phyloP scores from a whole-genome alignment of 2,888 invertebrate species.

The Schizaphis graminum region DNA sequence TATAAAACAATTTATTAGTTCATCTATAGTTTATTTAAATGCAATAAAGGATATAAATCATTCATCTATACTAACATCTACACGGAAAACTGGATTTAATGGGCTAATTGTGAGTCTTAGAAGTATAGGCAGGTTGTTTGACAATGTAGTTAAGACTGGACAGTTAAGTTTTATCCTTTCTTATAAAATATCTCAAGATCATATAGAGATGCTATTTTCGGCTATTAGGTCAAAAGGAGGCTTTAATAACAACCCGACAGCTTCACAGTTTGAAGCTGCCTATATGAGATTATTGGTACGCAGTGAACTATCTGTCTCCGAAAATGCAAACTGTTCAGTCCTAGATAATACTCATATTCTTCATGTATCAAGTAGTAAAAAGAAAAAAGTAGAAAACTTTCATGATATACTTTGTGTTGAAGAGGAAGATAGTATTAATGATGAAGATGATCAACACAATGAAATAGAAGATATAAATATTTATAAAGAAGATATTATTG shows the following conservation, averaged over 20 bases:
- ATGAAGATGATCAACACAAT: background rate
- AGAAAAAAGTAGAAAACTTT: background rate
- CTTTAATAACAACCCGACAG: slow-evolving; percentile 1
- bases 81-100: slow-evolving; percentile 17
- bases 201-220: background rate
- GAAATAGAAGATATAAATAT: background rate
- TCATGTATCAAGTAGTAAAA: background rate
- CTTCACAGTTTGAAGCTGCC: background rate
- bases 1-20: background rate
- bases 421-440: background rate
- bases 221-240: background rate
- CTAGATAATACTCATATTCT: background rate
- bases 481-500: background rate
- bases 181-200: too few species aligned
- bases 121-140: background rate
- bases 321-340: background rate
- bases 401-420: background rate
- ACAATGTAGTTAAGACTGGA: background rate
- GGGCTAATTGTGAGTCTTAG: background rate
- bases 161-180: too few species aligned
- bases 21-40: background rate
- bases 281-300: background rate
- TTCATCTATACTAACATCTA: background rate
- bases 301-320: background rate
- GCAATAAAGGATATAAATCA: background rate